Base-by-base conservation (phyloP, 2,113 vertebrate species). In the Procavia capensis region DNA sequence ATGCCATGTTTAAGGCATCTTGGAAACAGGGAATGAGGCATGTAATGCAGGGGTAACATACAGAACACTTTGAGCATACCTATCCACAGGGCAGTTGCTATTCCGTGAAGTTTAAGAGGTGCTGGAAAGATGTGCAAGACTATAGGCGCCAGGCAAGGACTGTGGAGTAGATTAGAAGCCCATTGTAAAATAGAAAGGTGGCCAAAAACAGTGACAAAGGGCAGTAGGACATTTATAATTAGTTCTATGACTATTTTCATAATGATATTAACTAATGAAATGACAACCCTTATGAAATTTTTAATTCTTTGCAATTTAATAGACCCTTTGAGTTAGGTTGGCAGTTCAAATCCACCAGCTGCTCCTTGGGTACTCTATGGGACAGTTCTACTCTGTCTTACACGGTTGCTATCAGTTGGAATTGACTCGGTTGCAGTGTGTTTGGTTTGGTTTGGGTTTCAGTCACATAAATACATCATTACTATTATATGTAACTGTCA, bases 221-320 rank as follows among this genome's bases (percentile, higher is more conserved):
- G 31, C 19, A n/a, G 27, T 1, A 57, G 22, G 24, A 54, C 14
- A 41, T 13, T 59, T 85, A 81, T 11, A 72, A 47, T 59, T 86
- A 41, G 41, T 86, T 93, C 29, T 81, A 17, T 41, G 22, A 13
- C 17, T 87, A 91, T 6, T 88, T 80, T 75, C 92, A 92, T 45
- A 95, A 91, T 61, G 92, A 9, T 90, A 86, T 59, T 76, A 95
- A 91, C 29, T 47, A 92, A 78, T 5, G 4, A 88, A 81, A 10
- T 50, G 41, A 68, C 78, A 41, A 93, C 92, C 1, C 25, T 72
- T 78, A 88, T 29, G 17, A 85, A 85, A 85, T 47, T 85, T 43
- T 68, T 47, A 84, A 70, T 70, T 45, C 25, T 20, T 72, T 85
- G 90, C 36, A 86, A 75, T 45, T 66, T 70, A 87, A 88, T 8